These are phyloP conservation scores for Bathynomus jamesi DNA, from an alignment of 1,140 invertebrate genomes.

Conservation along the genomic window DNA sequence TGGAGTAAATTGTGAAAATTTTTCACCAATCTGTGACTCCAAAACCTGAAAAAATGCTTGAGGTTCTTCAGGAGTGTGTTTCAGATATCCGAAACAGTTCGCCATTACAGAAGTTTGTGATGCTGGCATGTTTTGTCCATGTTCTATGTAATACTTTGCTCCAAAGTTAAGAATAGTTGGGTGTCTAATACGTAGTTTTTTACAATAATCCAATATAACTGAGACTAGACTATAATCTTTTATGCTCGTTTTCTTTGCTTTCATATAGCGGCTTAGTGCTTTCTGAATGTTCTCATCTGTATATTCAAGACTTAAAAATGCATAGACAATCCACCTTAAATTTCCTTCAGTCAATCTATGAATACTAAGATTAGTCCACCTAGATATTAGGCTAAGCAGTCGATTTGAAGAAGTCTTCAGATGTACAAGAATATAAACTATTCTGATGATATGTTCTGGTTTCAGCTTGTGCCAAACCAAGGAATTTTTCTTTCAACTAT, in stretches of 20 bases:
- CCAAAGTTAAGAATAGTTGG: conserved; percentile 51
- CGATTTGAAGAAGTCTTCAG: conserved; percentile 44
- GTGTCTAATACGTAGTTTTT: conserved; percentile 52
- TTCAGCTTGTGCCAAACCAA: conserved; percentile 52
- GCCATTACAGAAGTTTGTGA: conserved; percentile 53
- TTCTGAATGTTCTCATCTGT: conserved; percentile 49
- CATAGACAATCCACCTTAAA: conserved; percentile 52
- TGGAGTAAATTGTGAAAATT: conserved; percentile 54
- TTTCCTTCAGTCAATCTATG: conserved; percentile 54
- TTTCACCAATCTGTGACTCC: conserved; percentile 51
- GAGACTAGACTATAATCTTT: conserved; percentile 52
- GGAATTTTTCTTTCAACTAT: conserved; percentile 55
- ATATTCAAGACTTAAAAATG: conserved; percentile 50
- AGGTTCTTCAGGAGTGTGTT: conserved; percentile 51
- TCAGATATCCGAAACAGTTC: conserved; percentile 55
- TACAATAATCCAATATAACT: conserved; percentile 56
- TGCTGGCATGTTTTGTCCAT: conserved; percentile 46
- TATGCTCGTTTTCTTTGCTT: conserved; percentile 46
- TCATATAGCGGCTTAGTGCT: conserved; percentile 56
- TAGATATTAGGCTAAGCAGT: conserved; percentile 48
- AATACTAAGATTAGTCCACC: conserved; percentile 56
- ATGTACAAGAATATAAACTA: conserved; percentile 45
- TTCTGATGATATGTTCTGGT: conserved; percentile 50
- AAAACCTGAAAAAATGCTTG: conserved; percentile 53
- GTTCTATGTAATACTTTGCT: conserved; percentile 53